Evolutionary conservation across 2,888 invertebrate genomes (phyloP).

Genomic region (Polymixis lichenea): DNA sequence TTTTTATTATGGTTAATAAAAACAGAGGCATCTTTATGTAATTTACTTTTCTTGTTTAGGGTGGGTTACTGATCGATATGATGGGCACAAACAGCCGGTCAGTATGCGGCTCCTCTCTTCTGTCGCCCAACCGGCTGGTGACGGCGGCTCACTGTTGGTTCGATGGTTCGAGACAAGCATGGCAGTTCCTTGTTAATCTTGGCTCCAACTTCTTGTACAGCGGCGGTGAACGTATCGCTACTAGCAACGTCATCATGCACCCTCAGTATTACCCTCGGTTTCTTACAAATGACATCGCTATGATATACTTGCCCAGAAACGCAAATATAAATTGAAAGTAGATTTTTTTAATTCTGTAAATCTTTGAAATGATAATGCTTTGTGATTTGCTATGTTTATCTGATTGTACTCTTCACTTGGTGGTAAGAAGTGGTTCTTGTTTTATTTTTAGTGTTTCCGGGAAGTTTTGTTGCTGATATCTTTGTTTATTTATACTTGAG

Average conservation of each 20-base stretch:
- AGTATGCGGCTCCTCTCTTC: constrained; percentile 77
- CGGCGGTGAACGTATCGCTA: constrained; percentile 75
- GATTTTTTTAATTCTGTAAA: not conserved
- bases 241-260: constrained; percentile 72
- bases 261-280: constrained; percentile 68
- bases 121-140: constrained; percentile 72
- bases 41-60: constrained; percentile 65
- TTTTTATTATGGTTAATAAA: not conserved
- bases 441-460: too few species aligned
- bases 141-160: constrained; percentile 67
- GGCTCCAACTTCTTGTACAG: constrained; percentile 74
- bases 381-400: not conserved
- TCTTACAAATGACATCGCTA: constrained; percentile 76
- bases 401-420: not conserved
- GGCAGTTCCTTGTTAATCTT: constrained; percentile 74
- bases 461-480: too few species aligned
- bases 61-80: constrained; percentile 76
- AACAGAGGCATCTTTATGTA: not conserved
- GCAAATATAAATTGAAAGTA: constrained; percentile 70
- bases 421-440: not conserved
- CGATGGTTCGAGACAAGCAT: constrained; percentile 72
- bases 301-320: constrained; percentile 73
- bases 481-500: not conserved
- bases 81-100: constrained; percentile 67
- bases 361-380: not conserved